Evolutionary conservation across 2,888 invertebrate species (phyloP).

Genomic region (Trypoxylon attenuatum): DNA sequence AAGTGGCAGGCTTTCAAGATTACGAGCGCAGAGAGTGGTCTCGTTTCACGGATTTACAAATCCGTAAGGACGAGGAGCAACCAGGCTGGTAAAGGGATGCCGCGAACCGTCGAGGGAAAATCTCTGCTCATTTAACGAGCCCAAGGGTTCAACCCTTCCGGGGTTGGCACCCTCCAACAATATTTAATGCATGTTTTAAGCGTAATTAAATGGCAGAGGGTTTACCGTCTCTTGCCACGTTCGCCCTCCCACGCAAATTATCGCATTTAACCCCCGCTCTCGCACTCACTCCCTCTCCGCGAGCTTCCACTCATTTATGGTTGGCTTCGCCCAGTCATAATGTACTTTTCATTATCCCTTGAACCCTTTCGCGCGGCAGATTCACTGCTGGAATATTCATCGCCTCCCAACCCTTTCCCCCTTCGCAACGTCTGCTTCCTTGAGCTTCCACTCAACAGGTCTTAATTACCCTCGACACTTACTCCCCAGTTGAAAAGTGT

Average conservation of each 20-base stretch:
- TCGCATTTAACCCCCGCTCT: slow-evolving; percentile 67
- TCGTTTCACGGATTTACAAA: slow-evolving; percentile 42
- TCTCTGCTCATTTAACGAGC: slow-evolving; percentile 65
- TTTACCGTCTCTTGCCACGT: slow-evolving; percentile 60
- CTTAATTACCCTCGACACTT: slow-evolving; percentile 62
- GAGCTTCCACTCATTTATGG: slow-evolving; percentile 28
- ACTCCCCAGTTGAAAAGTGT: slow-evolving; percentile 3
- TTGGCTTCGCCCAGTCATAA: slow-evolving; percentile 60
- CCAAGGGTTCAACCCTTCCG: slow-evolving; percentile 67
- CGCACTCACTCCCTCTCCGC: slow-evolving; percentile 30
- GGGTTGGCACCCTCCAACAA: slow-evolving; percentile 69
- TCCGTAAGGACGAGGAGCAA: slow-evolving; percentile 32
- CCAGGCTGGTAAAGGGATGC: slow-evolving; percentile 19
- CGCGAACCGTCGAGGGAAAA: slow-evolving; percentile 50
- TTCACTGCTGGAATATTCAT: slow-evolving; percentile 71
- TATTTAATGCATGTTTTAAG: slow-evolving; percentile 74
- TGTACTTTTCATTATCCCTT: slow-evolving; percentile 72
- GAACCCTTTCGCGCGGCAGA: slow-evolving; percentile 61
- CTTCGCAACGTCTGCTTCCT: slow-evolving; percentile 50
- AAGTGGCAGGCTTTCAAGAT: slow-evolving; percentile 4
- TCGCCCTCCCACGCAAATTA: slow-evolving; percentile 72
- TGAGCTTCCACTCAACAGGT: slow-evolving; percentile 65
- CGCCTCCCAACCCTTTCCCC: slow-evolving; percentile 65
- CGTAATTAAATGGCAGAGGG: slow-evolving; percentile 73
- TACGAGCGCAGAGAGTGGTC: slow-evolving; percentile 1